phyloP scores from a whole-genome alignment of 1,140 invertebrate genomes.

The Bombus fervidus region DNA sequence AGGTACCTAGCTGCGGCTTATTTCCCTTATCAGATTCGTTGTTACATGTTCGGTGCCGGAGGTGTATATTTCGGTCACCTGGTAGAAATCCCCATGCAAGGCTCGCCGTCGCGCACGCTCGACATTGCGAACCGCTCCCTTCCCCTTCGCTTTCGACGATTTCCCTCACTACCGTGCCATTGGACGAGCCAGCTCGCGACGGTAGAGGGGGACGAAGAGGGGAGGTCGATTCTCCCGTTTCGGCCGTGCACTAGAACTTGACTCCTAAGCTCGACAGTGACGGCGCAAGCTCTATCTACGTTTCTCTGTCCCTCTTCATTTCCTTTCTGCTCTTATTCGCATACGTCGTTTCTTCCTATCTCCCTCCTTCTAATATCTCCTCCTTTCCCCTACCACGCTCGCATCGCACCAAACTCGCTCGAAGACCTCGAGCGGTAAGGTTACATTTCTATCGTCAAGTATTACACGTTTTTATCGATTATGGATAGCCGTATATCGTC shows the following conservation, averaged over 20 bases:
- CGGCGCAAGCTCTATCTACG: slow-evolving; percentile 57
- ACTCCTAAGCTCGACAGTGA: slow-evolving; percentile 67
- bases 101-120: slow-evolving; percentile 57
- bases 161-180: slow-evolving; percentile 38
- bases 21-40: slow-evolving; percentile 47
- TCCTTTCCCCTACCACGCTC: not conserved
- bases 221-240: slow-evolving; percentile 66
- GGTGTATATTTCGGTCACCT: slow-evolving; percentile 67
- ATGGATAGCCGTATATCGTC: not conserved
- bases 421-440: slow-evolving; percentile 41
- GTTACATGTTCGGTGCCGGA: slow-evolving; percentile 26
- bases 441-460: slow-evolving; percentile 53
- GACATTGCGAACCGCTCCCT: slow-evolving; percentile 55
- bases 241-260: slow-evolving; percentile 70
- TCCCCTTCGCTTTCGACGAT: not conserved
- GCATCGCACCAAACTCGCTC: slow-evolving; percentile 29
- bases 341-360: not conserved
- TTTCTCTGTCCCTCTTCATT: slow-evolving; percentile 34
- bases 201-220: slow-evolving; percentile 14
- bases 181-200: slow-evolving; percentile 8
- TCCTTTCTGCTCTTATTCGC: slow-evolving; percentile 2
- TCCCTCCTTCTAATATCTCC: not conserved
- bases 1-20: not conserved
- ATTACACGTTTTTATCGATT: slow-evolving; percentile 53
- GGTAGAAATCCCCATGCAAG: slow-evolving; percentile 57